Base-by-base conservation (phyloP, 2,888 invertebrate species). In the Glaucopsyche alexis region DNA sequence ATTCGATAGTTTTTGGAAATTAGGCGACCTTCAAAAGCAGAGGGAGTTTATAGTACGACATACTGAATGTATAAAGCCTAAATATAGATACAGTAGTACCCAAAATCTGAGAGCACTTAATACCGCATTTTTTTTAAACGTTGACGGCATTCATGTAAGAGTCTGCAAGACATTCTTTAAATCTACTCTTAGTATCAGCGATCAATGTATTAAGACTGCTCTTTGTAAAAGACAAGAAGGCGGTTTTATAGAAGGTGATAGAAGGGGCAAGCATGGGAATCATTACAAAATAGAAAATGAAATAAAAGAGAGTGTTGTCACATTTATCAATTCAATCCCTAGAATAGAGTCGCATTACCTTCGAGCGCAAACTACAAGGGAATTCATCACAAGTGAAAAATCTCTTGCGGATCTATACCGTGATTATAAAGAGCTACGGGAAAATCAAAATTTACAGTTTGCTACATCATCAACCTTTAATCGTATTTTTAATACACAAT, bases 401-500 rank as follows among this genome's bases (percentile, higher is more conserved):
- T 78, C 74, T 66, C 65, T 79, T 50, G 78, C 78, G 42, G 80
- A 79, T 71, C 55, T 80, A 38, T 78, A 80, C 52, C 71, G 76
- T 38, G 79, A 79, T 73, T 79, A 78, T 69, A 77, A 76, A 77
- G 42, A 66, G 40, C 38, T 72, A 29, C 75, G 76, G n/a, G 73
- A 75, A 74, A 47, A 60, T n/a, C 38, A 77, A 47, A 47, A 72
- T 38, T 71, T 77, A 75, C 64, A 72, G 13, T 29, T 64, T 74
- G 76, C 78, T 14, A 49, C 75, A 6, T 29, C 47, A 50, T 74
- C 77, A 42, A 78, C 79, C 52, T 79, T 79, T 60, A 74, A 73
- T 38, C 70, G 79, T 7, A 81, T 79, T 70, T 80, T 81, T 50
- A 79, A 80, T 71, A 67, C 16, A 8, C 73, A 80, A 38, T 80